Base-by-base conservation (phyloP, 2,797 vertebrate genomes). In the Myotis findleyi region DNA sequence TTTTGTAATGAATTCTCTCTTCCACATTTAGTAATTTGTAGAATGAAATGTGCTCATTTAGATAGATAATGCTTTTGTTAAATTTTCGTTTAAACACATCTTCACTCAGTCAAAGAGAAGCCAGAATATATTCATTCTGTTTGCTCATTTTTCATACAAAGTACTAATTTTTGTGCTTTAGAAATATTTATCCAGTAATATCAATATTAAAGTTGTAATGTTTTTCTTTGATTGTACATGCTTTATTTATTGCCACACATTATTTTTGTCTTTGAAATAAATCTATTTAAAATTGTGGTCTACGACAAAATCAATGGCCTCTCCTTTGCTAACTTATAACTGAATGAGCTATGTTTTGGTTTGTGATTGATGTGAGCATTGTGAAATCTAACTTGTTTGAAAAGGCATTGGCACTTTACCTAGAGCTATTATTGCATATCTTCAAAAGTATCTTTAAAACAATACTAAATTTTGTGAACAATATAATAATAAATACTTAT, bases 241-340 rank as follows among this genome's bases (percentile, higher is more conserved):
- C 49, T 89, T 16, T 92, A 79, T 41, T 95, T 83, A 73, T 88
- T 95, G 66, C 0, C 79, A 83, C 17, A 44, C 68, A 33, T 51
- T 81, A 41, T 88, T 96, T 95, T 87, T 80, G 7, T 66, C 47
- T 93, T 96, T 53, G 89, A 87, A 93, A 73, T 89, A 96, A 95
- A 80, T 38, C 30, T 95, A 77, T 82, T 17, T 84, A 68, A 66
- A 71, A 86, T 25, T 87, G 27, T 64, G 47, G 12, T 81, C 49
- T 71, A 30, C 79, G 76, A 85, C 36, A 95, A 96, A 95, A 86
- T 79, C 69, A 69, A 10, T 87, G 51, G 38, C 21, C 33, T 88
- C 30, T 90, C 27, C 87, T 86, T 93, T 90, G 41, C 94, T 76
- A 95, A 95, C 47, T 20, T 96, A 12, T 38, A 93, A 90, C 41